Evolutionary conservation across 2,797 vertebrate species (phyloP).

Genomic region (Avahi laniger): DNA sequence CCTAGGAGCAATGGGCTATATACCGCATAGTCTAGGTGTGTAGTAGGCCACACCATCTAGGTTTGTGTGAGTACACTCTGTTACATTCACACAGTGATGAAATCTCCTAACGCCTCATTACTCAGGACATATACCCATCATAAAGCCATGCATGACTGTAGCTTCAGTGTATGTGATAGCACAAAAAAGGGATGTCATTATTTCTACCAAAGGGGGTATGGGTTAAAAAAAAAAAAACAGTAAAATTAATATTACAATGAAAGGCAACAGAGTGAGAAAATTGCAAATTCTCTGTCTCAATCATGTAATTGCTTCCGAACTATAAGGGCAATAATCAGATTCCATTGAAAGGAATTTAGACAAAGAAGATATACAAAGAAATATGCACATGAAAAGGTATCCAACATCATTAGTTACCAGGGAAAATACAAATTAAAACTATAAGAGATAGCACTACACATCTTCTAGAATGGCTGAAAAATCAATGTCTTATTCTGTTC

Average conservation of each 20-base stretch:
- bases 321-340: neutral
- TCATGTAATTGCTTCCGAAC: neutral
- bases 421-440: neutral
- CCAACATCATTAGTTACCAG: neutral
- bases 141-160: neutral
- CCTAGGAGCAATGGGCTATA: neutral
- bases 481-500: neutral
- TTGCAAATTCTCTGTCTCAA: neutral
- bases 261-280: neutral
- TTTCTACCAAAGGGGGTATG: neutral
- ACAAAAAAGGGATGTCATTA: neutral
- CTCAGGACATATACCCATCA: neutral
- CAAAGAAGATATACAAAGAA: neutral
- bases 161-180: neutral
- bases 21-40: neutral
- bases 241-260: neutral
- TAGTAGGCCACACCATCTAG: neutral
- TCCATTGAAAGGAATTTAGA: neutral
- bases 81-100: neutral
- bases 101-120: neutral
- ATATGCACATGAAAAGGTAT: neutral
- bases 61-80: neutral
- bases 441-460: neutral
- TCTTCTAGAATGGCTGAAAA: neutral
- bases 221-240: neutral